Base-by-base conservation (phyloP, 1,140 invertebrate species). In the Drosophila baimaii region DNA sequence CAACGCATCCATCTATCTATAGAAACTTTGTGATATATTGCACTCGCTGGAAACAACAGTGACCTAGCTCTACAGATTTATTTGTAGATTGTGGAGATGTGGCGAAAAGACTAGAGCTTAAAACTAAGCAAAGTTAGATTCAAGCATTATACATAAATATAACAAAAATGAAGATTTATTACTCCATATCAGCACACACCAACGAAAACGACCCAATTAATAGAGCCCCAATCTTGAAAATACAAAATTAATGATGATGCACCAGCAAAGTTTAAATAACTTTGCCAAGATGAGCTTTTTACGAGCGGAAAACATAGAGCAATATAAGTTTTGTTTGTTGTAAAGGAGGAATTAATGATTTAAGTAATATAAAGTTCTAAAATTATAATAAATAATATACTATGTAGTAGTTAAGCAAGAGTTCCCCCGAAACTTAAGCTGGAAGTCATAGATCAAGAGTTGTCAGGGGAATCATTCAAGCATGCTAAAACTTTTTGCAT, bases 161-260 rank as follows among this genome's bases (percentile, higher is more conserved):
- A 66, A 39, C 35, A 29, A 66, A 66, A 69, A 69, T 69, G 35
- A 69, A 69, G 62, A 69, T 69, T 69, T 69, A 66, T 69, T 69
- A 52, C 65, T 54, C 15, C 27, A 49, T 66, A 69, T 65, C 44
- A 69, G 65, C 44, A 33, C 61, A 41, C 33, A 66, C 46, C 27
- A 66, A 31, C 35, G 21, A 61, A 17, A 61, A 66, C 46, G 65
- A 69, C 65, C 65, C 37, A 69, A 69, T 66, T 69, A 69, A 68
- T 66, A 39, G 62, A 33, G 23, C 6, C 33, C 62, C 61, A 69
- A 52, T 69, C 63, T 69, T 54, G 19, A 25, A 69, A 66, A 39
- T 66, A 66, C 65, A 65, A 43, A 51, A 44, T 51, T 39, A 66
- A 69, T 69, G 47, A 68, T 68, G 58, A 69, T 66, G 35, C 62